Evolutionary conservation across 2,113 vertebrate genomes (phyloP).

Genomic region (Plectropomus leopardus): DNA sequence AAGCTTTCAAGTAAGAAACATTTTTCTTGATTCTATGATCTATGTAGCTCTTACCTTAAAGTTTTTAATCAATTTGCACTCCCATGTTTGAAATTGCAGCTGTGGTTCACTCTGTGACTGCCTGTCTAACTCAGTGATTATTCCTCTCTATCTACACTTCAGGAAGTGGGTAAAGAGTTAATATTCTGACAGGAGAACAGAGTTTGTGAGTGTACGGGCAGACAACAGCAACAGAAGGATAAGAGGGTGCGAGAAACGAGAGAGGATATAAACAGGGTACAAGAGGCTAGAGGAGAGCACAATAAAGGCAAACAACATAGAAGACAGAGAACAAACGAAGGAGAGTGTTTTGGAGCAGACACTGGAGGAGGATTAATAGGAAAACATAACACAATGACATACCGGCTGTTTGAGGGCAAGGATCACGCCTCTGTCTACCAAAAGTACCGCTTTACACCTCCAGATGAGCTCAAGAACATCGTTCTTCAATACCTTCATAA

Average conservation of each 20-base stretch:
- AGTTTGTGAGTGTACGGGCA: neutral
- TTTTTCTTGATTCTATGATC: neutral
- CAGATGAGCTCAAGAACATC: slow-evolving; percentile 75
- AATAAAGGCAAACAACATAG: neutral
- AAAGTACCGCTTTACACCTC: slow-evolving; percentile 83
- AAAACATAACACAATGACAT: slow-evolving; percentile 75
- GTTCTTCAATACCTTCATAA: slow-evolving; percentile 84
- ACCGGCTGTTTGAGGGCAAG: slow-evolving; percentile 85
- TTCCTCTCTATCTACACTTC: neutral
- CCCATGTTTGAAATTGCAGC: neutral
- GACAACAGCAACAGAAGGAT: neutral
- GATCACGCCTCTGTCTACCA: slow-evolving; percentile 86
- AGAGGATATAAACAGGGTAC: neutral
- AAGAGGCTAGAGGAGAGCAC: neutral
- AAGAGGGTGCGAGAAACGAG: neutral
- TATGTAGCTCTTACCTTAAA: neutral
- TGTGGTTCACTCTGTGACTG: neutral
- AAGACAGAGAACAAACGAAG: neutral
- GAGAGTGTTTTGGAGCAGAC: neutral
- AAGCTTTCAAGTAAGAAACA: neutral
- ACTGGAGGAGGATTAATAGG: neutral
- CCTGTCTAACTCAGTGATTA: neutral
- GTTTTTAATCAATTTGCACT: neutral
- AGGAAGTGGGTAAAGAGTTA: neutral
- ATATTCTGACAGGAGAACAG: neutral